These are phyloP conservation scores for Pterocles burchelli DNA, from an alignment of 2,113 vertebrate species.

Conservation along the genomic window DNA sequence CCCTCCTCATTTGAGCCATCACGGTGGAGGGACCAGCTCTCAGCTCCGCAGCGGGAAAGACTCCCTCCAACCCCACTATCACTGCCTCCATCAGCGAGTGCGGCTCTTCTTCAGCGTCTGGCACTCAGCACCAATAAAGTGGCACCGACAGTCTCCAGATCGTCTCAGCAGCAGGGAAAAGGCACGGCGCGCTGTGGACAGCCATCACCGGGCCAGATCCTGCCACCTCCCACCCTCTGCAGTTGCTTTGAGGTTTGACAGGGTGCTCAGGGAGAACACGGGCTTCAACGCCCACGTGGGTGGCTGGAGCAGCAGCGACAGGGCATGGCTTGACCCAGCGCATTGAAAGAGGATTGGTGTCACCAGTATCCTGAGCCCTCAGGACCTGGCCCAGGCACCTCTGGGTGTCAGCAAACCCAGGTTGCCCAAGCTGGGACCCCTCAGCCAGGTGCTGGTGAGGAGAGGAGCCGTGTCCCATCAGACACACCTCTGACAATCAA, in stretches of 20 bases:
- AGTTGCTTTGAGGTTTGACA: not conserved
- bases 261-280: not conserved
- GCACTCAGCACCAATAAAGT: not conserved
- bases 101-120: not conserved
- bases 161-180: not conserved
- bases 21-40: not conserved
- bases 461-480: not conserved
- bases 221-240: not conserved
- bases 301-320: not conserved
- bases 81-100: not conserved
- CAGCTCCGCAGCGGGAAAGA: not conserved
- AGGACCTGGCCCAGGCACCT: not conserved
- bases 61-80: not conserved
- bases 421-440: not conserved
- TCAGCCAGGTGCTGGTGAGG: not conserved
- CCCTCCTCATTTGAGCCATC: fast-evolving
- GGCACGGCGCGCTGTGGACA: fast-evolving
- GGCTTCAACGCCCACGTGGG: fast-evolving
- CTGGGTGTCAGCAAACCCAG: not conserved
- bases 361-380: not conserved
- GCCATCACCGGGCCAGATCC: fast-evolving
- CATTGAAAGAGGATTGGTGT: not conserved
- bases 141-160: not conserved
- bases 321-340: fast-evolving
- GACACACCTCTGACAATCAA: not conserved